Base-by-base conservation (phyloP, 2,888 invertebrate genomes). In the Molanna angustata region DNA sequence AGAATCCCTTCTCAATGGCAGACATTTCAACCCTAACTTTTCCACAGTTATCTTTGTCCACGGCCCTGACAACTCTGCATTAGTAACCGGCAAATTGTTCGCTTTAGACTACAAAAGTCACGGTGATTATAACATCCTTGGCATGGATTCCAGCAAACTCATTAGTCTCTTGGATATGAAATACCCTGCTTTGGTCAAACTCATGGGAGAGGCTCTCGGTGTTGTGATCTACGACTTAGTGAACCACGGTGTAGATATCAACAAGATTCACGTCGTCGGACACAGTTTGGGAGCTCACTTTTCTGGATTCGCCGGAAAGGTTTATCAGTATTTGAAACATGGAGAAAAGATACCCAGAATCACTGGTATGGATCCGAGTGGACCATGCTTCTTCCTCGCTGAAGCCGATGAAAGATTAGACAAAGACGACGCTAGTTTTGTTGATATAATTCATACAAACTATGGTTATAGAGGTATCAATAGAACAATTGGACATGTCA, bases 381-480 rank as follows among this genome's bases (percentile, higher is more conserved):
- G 71, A 19, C 78, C 78, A 4, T 67, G 68, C 9, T 79, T 78
- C 62, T 69, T 69, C 57, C 59, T 59, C n/a, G 61, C 66, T 9
- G 59, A 57, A 1, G 37, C 59, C 6, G 64, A 62, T 45, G 65
- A 64, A 13, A 65, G 71, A 32, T 61, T 80, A 2, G 73, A 73
- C 57, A 61, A 64, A 7, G 63, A 62, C 3, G 78, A 79, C 60
- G 78, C 79, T 1, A 61, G 65, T 22, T 79, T 78, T 59, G 79
- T 70, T 1, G 78, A 79, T 57, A 65, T 78, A 1, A 74, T 79
- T 45, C 80, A 80, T 60, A 79, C 76, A 3, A 73, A 73, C 52
- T 71, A 70, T 4, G 78, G 78, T 1, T 70, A 70, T 31, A 64
- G 73, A 19, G 77, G 77, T 0, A 68, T 74, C 46, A 62, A 64